Percentiles rank a stretch among this genome's conserved stretches.
Conservation (phyloP, 2,797 vertebrate genomes). For the Sorex maritimensis region DNA sequence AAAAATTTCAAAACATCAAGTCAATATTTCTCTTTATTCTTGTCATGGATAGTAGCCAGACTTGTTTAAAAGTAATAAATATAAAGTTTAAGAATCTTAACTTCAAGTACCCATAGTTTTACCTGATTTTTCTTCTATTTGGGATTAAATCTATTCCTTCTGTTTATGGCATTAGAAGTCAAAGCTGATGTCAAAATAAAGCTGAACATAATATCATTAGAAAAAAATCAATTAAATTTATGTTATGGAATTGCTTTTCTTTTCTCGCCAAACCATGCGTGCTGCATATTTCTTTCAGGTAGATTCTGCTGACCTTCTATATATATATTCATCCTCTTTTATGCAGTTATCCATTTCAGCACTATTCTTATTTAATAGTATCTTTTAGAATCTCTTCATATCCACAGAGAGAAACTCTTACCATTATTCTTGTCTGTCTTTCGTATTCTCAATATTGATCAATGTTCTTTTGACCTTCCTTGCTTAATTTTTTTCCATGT, state of each 20-base stretch:
- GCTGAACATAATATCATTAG: background rate
- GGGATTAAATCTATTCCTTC: background rate
- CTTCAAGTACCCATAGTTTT: background rate
- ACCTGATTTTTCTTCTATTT: conserved; percentile 41
- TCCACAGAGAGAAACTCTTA: background rate
- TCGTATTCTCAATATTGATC: background rate
- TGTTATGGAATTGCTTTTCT: too few relatives aligned
- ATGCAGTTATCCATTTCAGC: conserved; percentile 18
- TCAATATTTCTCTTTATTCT: background rate
- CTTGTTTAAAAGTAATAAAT: conserved; percentile 25
- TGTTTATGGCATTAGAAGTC: background rate
- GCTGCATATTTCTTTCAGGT: conserved; percentile 1
- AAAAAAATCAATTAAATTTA: too few relatives aligned
- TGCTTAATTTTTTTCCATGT: conserved; percentile 37
- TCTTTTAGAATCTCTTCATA: conserved; percentile 55
- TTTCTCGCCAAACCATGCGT: too few relatives aligned
- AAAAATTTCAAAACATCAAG: conserved; percentile 29
- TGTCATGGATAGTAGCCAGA: background rate
- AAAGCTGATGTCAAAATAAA: conserved; percentile 43
- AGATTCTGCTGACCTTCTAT: background rate
- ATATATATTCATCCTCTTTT: background rate
- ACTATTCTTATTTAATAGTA: conserved; percentile 42
- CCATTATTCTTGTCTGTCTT: background rate
- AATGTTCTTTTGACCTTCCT: background rate
- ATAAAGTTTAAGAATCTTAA: conserved; percentile 10